These are phyloP conservation scores for Labeo catla DNA, from an alignment of 2,113 vertebrate genomes.

Conservation along the genomic window DNA sequence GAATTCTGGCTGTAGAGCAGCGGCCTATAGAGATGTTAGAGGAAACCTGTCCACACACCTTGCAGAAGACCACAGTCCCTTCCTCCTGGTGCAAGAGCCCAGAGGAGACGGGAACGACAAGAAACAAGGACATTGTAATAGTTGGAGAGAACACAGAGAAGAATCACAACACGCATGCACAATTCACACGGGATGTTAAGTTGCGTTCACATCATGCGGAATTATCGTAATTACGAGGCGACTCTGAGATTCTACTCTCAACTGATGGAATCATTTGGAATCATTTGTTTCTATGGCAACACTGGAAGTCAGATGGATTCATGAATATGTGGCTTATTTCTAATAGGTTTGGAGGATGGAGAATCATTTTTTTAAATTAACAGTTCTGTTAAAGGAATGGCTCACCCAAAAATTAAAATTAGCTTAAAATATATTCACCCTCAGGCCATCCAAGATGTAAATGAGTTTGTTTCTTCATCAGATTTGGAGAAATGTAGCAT, in stretches of 20 bases:
- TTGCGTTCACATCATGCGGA: neutral
- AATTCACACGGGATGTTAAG: slow-evolving; percentile 24
- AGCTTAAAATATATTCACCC: too few species aligned
- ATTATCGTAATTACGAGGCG: neutral
- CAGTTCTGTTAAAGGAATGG: neutral
- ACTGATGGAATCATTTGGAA: neutral
- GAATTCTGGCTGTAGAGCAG: slow-evolving; percentile 39
- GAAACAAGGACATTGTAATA: slow-evolving; percentile 74
- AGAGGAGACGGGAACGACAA: slow-evolving; percentile 81
- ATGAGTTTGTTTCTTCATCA: too few species aligned
- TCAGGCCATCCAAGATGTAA: too few species aligned
- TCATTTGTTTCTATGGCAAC: neutral
- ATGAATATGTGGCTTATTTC: neutral
- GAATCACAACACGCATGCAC: slow-evolving; percentile 42
- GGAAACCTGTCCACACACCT: slow-evolving; percentile 89
- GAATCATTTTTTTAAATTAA: neutral
- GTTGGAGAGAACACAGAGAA: slow-evolving; percentile 27
- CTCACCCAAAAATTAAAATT: neutral
- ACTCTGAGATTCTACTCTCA: neutral
- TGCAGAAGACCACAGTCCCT: slow-evolving; percentile 96
- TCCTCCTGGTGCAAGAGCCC: slow-evolving; percentile 92
- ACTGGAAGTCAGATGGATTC: neutral
- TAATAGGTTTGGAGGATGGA: neutral
- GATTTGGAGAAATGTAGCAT: too few species aligned
- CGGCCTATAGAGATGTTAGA: slow-evolving; percentile 9